Evolutionary conservation across 2,888 invertebrate genomes (phyloP), one percentile per base, ranked within the genome.

Genomic region (Hypolimnas misippus): DNA sequence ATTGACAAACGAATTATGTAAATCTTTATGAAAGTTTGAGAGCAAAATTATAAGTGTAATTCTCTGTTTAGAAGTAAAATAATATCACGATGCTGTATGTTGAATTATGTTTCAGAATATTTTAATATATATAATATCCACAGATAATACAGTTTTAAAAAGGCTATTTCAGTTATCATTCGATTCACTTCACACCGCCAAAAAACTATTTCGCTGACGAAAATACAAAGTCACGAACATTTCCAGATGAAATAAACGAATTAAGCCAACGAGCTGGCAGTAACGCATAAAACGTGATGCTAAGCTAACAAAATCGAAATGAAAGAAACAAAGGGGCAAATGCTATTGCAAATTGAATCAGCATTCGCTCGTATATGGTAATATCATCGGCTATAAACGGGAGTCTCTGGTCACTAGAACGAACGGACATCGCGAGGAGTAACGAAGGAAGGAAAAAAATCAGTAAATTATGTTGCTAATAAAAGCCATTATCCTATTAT

Each of bases 331-430:
- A 64, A 67, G 57, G 74, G 74, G 72, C 69, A 67, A 73, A 73
- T 67, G 64, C 68, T 71, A 76, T 80, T 76, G 76, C 76, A 74
- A 77, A 75, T 76, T 75, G 81, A 78, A 83, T 81, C 78, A 79
- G 78, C 72, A 71, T 72, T 77, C 68, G 73, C 65, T 71, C 71
- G 68, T 69, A 66, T 66, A 79, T 78, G 78, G 79, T 76, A 77
- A 79, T 77, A 69, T 64, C 67, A 70, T 70, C 57, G 73, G 64
- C 50, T 63, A 65, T 75, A 71, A 76, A 75, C 76, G 76, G 21
- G 40, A 38, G 49, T 35, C 49, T 61, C 49, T 49, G 74, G 71
- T 70, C 74, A 70, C 58, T 61, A 58, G 68, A 49, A 49, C 65
- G 35, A 21, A 12, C 12, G 51, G 46, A n/a, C 35, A 14, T 10